Evolutionary conservation across 2,113 vertebrate genomes (phyloP).

Genomic region (Xenotilapia leptura): DNA sequence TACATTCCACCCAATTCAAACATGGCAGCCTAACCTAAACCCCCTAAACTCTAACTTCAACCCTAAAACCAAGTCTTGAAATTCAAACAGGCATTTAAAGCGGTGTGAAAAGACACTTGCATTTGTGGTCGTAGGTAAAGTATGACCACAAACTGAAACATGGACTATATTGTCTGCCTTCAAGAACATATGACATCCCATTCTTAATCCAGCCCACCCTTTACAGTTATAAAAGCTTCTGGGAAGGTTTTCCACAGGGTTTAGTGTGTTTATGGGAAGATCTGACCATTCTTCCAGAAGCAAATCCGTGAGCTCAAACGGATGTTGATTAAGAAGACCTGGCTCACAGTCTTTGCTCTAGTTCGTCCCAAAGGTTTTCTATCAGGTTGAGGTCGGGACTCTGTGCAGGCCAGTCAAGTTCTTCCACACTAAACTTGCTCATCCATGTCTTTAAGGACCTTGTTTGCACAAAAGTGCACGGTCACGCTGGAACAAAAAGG

Average conservation of each 20-base stretch:
- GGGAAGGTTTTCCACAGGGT: background rate
- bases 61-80: background rate
- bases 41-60: background rate
- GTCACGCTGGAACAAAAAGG: background rate
- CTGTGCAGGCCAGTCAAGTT: background rate
- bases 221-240: background rate
- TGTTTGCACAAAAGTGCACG: accelerated
- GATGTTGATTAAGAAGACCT: accelerated
- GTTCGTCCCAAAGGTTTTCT: background rate
- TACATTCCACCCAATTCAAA: background rate
- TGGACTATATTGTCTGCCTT: accelerated
- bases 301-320: background rate
- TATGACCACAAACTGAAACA: background rate
- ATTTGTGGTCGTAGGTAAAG: background rate
- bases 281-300: background rate
- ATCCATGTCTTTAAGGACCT: background rate
- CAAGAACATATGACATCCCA: background rate
- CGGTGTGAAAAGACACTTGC: accelerated
- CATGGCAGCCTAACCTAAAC: background rate
- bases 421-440: background rate
- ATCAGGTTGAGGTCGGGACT: background rate
- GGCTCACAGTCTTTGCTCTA: background rate
- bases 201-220: background rate
- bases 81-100: background rate
- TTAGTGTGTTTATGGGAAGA: background rate